Base-by-base conservation (phyloP, 2,797 vertebrate genomes). In the Hippoglossus hippoglossus region DNA sequence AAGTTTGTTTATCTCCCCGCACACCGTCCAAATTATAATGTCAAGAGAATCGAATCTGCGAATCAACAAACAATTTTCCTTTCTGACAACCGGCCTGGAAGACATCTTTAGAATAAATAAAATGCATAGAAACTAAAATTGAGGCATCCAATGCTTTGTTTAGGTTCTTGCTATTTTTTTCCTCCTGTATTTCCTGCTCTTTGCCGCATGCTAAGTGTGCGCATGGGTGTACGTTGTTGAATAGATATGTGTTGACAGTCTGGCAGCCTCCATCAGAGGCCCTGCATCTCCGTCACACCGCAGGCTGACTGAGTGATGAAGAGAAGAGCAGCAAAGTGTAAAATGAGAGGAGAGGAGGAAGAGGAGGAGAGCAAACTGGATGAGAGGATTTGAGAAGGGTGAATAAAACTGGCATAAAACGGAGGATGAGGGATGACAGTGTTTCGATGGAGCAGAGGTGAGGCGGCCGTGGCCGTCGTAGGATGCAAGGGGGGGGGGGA, bases 181-280 rank as follows among this genome's bases (percentile, higher is more conserved):
- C 3, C 2, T 19, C 22, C 25, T 44, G 36, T 34, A 65, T 73
- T 51, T 25, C 47, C 63, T 54, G 64, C 75, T 71, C 36, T 67
- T 62, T 66, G 50, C 75, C 51, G 79, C 71, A 77, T 81, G 66
- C 75, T 66, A 82, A 86, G 47, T 68, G 73, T 64, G 76, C 67
- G 80, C 74, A 65, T 65, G 70, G 73, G 62, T 60, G 63, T 65
- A 66, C 52, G 63, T 76, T 75, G 77, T 51, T 85, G 85, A 87
- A 82, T 75, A 89, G 88, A 92, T 93, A 83, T 70, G 79, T 22
- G 70, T 78, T 86, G 87, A 91, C 87, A 90, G 84, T 39, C 79
- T 86, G 83, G 86, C 77, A 84, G 82, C 94, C 91, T 94, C 89
- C 86, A 88, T 94, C 95, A 95, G 84, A 92, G 88, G 89, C 73